Evolutionary conservation across 2,888 invertebrate species (phyloP).

Genomic region (Caenorhabditis becei): DNA sequence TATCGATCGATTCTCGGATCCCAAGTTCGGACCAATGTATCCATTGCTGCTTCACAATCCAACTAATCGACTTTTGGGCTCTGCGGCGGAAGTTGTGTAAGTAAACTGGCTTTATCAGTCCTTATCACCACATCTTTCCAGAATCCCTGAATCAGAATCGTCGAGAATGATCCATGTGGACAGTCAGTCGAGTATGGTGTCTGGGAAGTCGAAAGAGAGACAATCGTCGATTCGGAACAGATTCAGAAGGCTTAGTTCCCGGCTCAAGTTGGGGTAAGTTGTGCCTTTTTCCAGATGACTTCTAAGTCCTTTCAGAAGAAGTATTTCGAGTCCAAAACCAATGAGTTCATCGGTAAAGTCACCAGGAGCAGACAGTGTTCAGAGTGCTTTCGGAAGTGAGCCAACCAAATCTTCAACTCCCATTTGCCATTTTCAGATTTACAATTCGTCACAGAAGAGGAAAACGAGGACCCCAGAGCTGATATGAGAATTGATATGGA

Average conservation of each 20-base stretch:
- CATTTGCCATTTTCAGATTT: conserved; percentile 28
- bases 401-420: neutral
- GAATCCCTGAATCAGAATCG: conserved; percentile 25
- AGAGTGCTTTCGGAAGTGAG: conserved; percentile 43
- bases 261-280: conserved; percentile 35
- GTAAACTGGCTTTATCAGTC: neutral
- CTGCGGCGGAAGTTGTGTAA: conserved; percentile 65
- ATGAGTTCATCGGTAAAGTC: conserved; percentile 15
- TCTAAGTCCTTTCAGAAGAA: conserved; percentile 32
- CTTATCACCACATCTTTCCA: conserved; percentile 6
- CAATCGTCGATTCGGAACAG: conserved; percentile 43
- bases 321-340: conserved; percentile 20
- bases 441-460: conserved; percentile 35
- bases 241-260: conserved; percentile 42
- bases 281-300: neutral
- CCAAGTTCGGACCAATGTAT: conserved; percentile 57
- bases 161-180: conserved; percentile 49
- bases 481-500: conserved; percentile 42
- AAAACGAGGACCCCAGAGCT: conserved; percentile 38
- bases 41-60: conserved; percentile 23
- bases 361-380: conserved; percentile 34
- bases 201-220: neutral
- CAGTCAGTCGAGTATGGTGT: conserved; percentile 21
- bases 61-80: conserved; percentile 53
- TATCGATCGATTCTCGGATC: conserved; percentile 65